A percentile compares a stretch with the other conserved stretches of the same genome.
Evolutionary conservation across 1,140 invertebrate genomes (phyloP).

Genomic region (Proctacanthus coquilletti): DNA sequence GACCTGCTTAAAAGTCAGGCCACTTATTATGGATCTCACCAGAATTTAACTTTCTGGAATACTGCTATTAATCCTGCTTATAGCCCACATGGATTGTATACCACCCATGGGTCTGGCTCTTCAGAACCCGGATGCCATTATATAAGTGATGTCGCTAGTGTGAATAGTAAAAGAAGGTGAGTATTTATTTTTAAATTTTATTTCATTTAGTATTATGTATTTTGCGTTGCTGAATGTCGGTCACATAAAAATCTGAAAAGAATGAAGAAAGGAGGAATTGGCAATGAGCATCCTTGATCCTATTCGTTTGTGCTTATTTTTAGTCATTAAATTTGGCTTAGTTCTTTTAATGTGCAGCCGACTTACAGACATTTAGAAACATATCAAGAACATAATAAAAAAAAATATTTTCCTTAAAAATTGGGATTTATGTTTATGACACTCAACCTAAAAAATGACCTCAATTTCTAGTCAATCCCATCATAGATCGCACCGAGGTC

Average conservation of each 20-base stretch:
- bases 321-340: not conserved
- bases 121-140: not conserved
- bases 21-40: conserved; percentile 1
- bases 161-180: too few relatives aligned
- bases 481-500: not conserved
- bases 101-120: conserved; percentile 15
- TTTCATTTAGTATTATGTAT: too few relatives aligned
- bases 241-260: too few relatives aligned
- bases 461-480: not conserved
- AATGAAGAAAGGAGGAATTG: too few relatives aligned
- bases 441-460: too few relatives aligned
- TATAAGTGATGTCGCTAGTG: not conserved
- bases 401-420: conserved; percentile 1
- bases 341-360: not conserved
- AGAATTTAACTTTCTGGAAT: conserved; percentile 2
- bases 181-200: too few relatives aligned
- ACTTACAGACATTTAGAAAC: conserved; percentile 2
- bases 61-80: not conserved
- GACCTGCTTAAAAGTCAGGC: not conserved
- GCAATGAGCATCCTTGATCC: too few relatives aligned
- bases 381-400: conserved; percentile 5
- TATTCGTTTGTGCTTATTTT: too few relatives aligned
- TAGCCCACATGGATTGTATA: conserved; percentile 15
- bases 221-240: too few relatives aligned
- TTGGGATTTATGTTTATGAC: not conserved